These are phyloP conservation scores for Oasisia sp. DNA, from an alignment of 2,888 invertebrate genomes.

Conservation along the genomic window DNA sequence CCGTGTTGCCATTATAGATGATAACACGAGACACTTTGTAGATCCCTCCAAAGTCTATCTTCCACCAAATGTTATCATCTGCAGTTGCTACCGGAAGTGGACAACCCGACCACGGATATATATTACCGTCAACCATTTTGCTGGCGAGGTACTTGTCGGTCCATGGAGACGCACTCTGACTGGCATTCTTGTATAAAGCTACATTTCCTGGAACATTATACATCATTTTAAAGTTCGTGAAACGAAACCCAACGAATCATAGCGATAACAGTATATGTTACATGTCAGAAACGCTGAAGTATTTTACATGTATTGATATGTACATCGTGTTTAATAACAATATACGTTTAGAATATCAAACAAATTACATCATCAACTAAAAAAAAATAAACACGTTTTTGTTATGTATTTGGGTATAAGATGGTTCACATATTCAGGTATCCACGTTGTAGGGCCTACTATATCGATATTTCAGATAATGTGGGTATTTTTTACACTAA, in stretches of 20 bases:
- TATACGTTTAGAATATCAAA: too few species aligned
- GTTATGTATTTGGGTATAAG: too few species aligned
- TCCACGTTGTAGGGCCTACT: too few species aligned
- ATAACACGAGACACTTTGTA: too few species aligned
- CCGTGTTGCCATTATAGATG: conserved; percentile 14
- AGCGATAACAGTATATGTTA: neutral
- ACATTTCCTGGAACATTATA: neutral
- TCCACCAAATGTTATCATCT: conserved; percentile 29
- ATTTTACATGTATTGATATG: too few species aligned
- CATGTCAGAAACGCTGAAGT: too few species aligned
- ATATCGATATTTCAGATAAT: too few species aligned
- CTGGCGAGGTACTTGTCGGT: conserved; percentile 7
- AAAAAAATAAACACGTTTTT: too few species aligned
- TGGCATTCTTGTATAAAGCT: neutral
- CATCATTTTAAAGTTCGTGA: neutral
- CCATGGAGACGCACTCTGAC: neutral
- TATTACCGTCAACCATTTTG: conserved; percentile 32
- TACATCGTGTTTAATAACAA: too few species aligned
- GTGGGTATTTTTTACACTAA: too few species aligned
- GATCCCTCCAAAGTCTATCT: conserved; percentile 27
- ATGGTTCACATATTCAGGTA: too few species aligned
- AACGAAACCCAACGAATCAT: neutral
- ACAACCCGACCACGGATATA: conserved; percentile 22
- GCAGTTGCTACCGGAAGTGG: neutral
- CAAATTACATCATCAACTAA: too few species aligned